phyloP scores from a whole-genome alignment of 2,113 vertebrate species.

The Lepus timidus region DNA sequence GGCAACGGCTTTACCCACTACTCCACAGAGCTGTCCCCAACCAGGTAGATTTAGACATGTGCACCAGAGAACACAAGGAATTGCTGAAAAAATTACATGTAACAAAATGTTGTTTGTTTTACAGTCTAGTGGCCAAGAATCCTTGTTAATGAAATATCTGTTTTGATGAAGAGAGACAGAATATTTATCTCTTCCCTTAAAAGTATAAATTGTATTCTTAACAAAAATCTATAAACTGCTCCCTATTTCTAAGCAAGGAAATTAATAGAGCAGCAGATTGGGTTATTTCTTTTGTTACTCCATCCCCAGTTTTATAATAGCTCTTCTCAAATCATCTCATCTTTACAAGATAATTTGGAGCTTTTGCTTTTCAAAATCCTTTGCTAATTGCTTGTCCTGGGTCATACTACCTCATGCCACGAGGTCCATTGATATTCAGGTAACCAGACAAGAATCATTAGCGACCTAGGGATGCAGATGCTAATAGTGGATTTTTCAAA shows the following conservation, averaged over 20 bases:
- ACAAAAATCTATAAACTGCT: neutral
- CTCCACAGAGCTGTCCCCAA: neutral
- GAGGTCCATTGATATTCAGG: neutral
- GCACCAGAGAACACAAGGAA: constrained; percentile 8
- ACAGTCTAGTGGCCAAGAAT: neutral
- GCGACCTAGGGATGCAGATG: neutral
- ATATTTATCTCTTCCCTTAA: neutral
- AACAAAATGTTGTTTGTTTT: neutral
- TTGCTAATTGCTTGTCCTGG: neutral
- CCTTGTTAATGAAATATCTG: neutral
- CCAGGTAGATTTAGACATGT: neutral
- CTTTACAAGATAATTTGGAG: constrained; percentile 4
- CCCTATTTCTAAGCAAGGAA: constrained; percentile 17
- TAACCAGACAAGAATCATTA: neutral
- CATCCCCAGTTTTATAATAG: neutral
- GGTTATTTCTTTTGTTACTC: neutral
- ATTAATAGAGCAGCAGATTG: neutral
- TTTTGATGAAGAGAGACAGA: neutral
- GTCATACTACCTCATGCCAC: neutral
- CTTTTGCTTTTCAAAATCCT: constrained; percentile 49
- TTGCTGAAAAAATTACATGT: neutral
- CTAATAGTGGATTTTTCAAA: neutral
- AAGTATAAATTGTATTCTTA: constrained; percentile 42
- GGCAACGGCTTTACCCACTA: no score
- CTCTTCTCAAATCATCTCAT: constrained; percentile 40